phyloP scores from a whole-genome alignment of 2,113 vertebrate genomes.

The Anhinga rufa region DNA sequence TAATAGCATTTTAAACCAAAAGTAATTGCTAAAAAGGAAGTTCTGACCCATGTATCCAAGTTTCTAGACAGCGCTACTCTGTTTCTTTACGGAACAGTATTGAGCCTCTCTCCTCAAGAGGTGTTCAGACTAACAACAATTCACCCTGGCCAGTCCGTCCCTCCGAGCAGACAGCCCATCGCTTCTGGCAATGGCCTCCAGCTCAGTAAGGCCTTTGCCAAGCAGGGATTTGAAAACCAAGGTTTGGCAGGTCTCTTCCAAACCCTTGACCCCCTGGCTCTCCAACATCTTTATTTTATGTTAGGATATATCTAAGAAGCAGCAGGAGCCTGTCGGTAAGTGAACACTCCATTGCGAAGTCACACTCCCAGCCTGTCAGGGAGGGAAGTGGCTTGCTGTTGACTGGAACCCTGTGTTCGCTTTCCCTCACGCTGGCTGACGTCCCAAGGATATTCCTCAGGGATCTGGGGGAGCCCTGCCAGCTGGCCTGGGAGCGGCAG shows the following conservation, averaged over 20 bases:
- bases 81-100: not conserved
- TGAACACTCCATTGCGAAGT: not conserved
- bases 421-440: not conserved
- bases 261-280: not conserved
- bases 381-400: not conserved
- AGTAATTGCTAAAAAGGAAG: not conserved
- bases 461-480: not conserved
- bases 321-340: not conserved
- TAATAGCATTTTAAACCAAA: not conserved
- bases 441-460: not conserved
- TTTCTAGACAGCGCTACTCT: not conserved
- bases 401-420: not conserved
- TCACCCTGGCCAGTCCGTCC: not conserved
- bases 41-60: not conserved
- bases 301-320: not conserved
- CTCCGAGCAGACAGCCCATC: not conserved
- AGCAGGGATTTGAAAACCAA: not conserved
- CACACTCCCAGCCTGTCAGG: not conserved
- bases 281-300: not conserved
- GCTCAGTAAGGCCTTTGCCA: not conserved
- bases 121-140: not conserved
- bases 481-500: not conserved
- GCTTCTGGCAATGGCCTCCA: not conserved
- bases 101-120: not conserved
- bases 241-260: not conserved